Conservation (phyloP, 2,113 vertebrate species). For the Theristicus caerulescens region DNA sequence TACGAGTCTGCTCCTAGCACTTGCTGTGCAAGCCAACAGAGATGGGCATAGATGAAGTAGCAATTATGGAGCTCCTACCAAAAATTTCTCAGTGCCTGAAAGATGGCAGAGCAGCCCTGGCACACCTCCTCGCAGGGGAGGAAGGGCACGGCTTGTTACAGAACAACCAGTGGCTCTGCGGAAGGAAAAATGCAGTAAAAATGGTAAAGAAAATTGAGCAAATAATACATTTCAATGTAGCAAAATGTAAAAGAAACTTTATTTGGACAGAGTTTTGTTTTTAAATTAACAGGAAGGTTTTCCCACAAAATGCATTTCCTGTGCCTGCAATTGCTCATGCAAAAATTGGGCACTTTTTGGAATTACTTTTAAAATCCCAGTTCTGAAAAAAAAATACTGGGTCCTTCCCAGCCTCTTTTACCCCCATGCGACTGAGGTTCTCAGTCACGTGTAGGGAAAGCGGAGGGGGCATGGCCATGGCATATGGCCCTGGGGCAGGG, state of each 20-base stretch:
- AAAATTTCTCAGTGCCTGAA: background rate
- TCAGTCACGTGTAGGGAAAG: background rate
- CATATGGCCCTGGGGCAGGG: rapidly evolving
- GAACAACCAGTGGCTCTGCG: background rate
- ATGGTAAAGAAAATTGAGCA: background rate
- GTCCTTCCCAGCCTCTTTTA: background rate
- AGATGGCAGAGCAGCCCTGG: background rate
- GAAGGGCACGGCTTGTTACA: background rate
- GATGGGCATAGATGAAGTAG: background rate
- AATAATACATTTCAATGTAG: background rate
- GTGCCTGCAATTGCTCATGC: background rate
- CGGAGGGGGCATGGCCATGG: rapidly evolving
- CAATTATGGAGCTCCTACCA: background rate
- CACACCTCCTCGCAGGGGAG: background rate
- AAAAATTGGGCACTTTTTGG: background rate
- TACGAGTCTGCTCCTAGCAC: background rate
- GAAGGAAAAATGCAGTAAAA: background rate
- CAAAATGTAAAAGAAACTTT: background rate
- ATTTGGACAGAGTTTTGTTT: background rate
- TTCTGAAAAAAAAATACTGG: background rate
- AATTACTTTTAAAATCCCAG: background rate
- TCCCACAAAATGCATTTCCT: background rate
- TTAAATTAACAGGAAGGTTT: background rate
- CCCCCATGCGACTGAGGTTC: rapidly evolving
- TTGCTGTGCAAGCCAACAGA: background rate